A percentile compares a stretch with the other conserved stretches of the same genome.
phyloP scores from a whole-genome alignment of 2,797 vertebrate genomes.

The Karalla daura region DNA sequence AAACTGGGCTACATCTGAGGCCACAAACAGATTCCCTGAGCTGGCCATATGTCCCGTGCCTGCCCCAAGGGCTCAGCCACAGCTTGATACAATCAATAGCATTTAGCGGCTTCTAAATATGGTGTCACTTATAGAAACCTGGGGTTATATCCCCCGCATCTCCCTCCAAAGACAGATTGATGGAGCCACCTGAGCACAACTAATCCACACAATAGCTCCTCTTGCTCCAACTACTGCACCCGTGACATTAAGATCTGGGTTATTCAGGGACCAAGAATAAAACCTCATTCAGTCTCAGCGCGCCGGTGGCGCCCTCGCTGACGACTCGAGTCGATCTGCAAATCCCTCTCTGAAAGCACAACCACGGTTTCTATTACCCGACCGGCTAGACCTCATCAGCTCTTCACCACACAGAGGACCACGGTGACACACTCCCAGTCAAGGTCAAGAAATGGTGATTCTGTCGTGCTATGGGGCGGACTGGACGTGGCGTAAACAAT shows the following conservation, averaged over 20 bases:
- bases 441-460: conserved; percentile 50
- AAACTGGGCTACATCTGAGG: conserved; percentile 55
- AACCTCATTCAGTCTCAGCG: conserved; percentile 53
- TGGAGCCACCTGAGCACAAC: conserved; percentile 48
- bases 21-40: conserved; percentile 35
- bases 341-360: conserved; percentile 48
- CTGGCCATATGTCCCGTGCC: conserved; percentile 53
- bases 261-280: conserved; percentile 54
- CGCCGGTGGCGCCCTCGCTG: conserved; percentile 7
- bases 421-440: conserved; percentile 28
- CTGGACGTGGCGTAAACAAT: conserved; percentile 30
- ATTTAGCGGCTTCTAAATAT: conserved; percentile 32
- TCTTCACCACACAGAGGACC: conserved; percentile 48
- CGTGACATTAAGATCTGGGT: conserved; percentile 47
- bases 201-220: conserved; percentile 38
- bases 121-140: conserved; percentile 35
- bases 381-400: conserved; percentile 50
- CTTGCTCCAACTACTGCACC: conserved; percentile 20
- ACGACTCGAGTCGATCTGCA: conserved; percentile 44
- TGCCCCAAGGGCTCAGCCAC: conserved; percentile 48
- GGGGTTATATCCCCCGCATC: conserved; percentile 27
- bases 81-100: conserved; percentile 65
- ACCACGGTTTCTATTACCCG: conserved; percentile 40
- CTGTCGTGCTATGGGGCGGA: conserved; percentile 21
- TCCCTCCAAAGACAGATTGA: conserved; percentile 27